Evolutionary conservation across 2,888 invertebrate species (phyloP).

Genomic region (Antheraea assamensis): DNA sequence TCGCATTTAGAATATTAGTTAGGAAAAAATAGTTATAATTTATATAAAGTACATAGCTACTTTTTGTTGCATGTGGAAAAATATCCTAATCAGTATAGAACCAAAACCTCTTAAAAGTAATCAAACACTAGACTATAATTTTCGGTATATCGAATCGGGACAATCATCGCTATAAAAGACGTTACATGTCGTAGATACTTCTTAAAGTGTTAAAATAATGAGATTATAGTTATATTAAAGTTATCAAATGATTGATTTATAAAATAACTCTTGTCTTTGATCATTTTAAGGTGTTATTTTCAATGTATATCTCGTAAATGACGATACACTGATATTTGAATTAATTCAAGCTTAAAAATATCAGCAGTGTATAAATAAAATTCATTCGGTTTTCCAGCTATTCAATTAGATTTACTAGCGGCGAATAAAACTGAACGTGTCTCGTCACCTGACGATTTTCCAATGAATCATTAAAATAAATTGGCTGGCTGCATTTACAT

Average conservation of each 20-base stretch:
- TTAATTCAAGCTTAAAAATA: neutral
- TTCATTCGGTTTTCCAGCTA: neutral
- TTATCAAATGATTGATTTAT: neutral
- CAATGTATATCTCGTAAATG: neutral
- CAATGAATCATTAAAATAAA: neutral
- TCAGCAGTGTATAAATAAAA: neutral
- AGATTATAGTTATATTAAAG: neutral
- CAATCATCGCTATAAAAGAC: too few species aligned
- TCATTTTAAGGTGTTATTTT: neutral
- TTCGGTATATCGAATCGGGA: neutral
- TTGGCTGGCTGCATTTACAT: neutral
- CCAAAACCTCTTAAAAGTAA: too few species aligned
- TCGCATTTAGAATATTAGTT: too few species aligned
- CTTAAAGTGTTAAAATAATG: neutral
- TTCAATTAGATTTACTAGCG: neutral
- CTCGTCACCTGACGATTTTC: constrained; percentile 4
- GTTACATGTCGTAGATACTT: neutral
- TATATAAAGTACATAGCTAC: too few species aligned
- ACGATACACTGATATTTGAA: neutral
- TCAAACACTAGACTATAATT: too few species aligned
- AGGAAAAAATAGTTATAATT: too few species aligned
- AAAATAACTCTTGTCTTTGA: neutral
- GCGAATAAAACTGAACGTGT: neutral
- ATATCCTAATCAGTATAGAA: too few species aligned
- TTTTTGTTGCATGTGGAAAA: too few species aligned